These are phyloP conservation scores for Physeter macrocephalus DNA, from an alignment of 2,113 vertebrate genomes.

Conservation along the genomic window DNA sequence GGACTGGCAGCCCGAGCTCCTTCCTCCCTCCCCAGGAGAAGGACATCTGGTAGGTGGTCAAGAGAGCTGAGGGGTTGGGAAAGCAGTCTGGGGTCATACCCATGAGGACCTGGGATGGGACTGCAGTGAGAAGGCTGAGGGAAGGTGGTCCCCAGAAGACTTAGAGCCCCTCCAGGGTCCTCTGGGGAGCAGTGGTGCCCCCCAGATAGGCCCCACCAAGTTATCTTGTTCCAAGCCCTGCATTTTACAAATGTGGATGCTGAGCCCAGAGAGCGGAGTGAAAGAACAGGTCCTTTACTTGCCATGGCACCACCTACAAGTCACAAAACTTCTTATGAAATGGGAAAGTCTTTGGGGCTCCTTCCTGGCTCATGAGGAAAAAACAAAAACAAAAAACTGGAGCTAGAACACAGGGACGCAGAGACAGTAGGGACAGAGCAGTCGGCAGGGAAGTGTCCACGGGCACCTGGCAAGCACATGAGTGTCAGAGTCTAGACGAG, in stretches of 20 bases:
- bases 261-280: not conserved
- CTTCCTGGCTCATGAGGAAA: not conserved
- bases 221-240: not conserved
- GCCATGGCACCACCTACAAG: not conserved
- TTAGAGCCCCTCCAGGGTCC: not conserved
- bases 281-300: not conserved
- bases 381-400: not conserved
- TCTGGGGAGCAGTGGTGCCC: not conserved
- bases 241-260: not conserved
- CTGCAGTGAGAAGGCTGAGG: not conserved
- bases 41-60: not conserved
- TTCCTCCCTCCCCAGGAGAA: not conserved
- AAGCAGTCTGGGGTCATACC: not conserved
- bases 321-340: not conserved
- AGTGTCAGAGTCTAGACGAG: not conserved
- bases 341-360: not conserved
- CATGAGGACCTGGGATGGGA: no score
- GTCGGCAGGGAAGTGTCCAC: rapidly evolving
- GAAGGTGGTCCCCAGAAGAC: not conserved
- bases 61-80: no score
- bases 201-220: not conserved
- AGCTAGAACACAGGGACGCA: not conserved
- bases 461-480: not conserved
- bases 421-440: not conserved
- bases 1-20: not conserved